These are phyloP conservation scores for Drosophila kokeensis DNA, from an alignment of 2,888 invertebrate genomes.

Conservation along the genomic window DNA sequence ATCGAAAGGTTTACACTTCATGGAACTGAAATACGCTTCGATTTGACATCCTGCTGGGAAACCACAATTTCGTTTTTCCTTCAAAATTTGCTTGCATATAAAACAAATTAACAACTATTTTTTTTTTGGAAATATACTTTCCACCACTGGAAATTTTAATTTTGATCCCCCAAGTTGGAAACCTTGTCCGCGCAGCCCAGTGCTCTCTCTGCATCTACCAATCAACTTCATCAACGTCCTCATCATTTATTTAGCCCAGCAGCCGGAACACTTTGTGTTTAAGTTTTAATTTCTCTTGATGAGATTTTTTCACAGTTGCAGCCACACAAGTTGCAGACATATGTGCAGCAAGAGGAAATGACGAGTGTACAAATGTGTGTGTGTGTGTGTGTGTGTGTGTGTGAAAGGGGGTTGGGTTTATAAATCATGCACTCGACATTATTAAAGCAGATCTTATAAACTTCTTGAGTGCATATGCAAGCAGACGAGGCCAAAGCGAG, in stretches of 20 bases:
- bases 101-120: neutral
- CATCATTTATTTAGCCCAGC: slow-evolving; percentile 51
- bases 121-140: neutral
- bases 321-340: slow-evolving; percentile 27
- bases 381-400: neutral
- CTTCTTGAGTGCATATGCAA: slow-evolving; percentile 68
- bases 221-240: slow-evolving; percentile 38
- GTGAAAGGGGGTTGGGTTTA: slow-evolving; percentile 12
- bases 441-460: slow-evolving; percentile 78
- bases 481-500: slow-evolving; percentile 45
- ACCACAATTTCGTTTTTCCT: neutral
- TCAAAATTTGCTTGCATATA: neutral
- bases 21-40: neutral
- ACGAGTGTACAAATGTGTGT: neutral
- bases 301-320: slow-evolving; percentile 58
- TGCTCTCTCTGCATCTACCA: neutral
- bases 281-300: slow-evolving; percentile 77
- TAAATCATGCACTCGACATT: slow-evolving; percentile 78
- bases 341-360: neutral
- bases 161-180: neutral
- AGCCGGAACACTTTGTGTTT: slow-evolving; percentile 56
- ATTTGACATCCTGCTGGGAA: neutral
- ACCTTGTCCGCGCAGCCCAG: neutral
- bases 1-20: neutral
- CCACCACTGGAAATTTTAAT: neutral